Evolutionary conservation across 2,113 vertebrate genomes (phyloP), one percentile per base, ranked within the genome.

Genomic region (Gavia stellata): DNA sequence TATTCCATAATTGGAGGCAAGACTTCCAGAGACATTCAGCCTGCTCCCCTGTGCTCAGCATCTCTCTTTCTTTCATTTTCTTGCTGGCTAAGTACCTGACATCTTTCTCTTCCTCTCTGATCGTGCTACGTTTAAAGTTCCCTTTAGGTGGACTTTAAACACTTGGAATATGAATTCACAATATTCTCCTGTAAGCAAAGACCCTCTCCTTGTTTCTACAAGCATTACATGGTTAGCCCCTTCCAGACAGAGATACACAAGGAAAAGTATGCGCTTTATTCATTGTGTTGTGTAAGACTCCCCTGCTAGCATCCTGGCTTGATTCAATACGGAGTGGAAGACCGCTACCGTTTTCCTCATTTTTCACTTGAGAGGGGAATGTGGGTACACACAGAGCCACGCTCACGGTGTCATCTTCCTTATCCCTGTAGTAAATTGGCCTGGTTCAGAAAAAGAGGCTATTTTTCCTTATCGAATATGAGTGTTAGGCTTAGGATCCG

Each of bases 391-490:
- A 45, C 49, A 62, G 83, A 89, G 55, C 25, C 73, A 47, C 2
- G 7, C 50, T 90, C 58, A 21, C 1, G 3, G 70, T 83, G 45
- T 87, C 65, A 56, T 73, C 66, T 92, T 75, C 90, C 83, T 96
- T 82, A 97, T 94, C 80, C 93, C 89, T 94, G 77, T 87, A 63
- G 94, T 86, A 95, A 97, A 96, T 95, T 97, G 85, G 24, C 79
- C 65, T 74, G 24, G 59, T 74, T 96, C 75, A 74, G 45, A 79
- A 89, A 88, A 81, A 85, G 81, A 89, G 65, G 47, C 59, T 92
- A 62, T 61, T 92, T 94, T 96, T 91, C 74, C 82, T 95, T 97
- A 95, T 97, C 92, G 0, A 88, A 58, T 94, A 31, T 45, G 81
- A 70, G 44, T 47, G 85, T 74, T 95, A 92, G 77, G 42, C 40